Evolutionary conservation across 2,113 vertebrate species (phyloP), one percentile per base, ranked within the genome.

Genomic region (Xiphorhynchus elegans): DNA sequence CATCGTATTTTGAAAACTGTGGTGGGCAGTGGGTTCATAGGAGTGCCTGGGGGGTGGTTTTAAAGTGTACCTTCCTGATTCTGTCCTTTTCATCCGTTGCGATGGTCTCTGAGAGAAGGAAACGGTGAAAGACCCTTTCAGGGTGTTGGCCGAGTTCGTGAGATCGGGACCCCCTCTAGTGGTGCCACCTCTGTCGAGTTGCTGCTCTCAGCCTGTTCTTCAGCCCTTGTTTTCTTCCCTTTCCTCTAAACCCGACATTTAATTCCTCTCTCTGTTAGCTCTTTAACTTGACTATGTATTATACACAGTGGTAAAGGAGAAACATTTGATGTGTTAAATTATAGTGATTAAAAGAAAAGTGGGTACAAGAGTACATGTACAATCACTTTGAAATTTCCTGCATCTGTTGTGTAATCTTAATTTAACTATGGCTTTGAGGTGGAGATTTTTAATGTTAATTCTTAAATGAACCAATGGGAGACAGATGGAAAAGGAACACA

Each of bases 141-240:
- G 66, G 7, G 4, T 50, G 24, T 33, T 21, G 63, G 26, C 16
- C 16, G 2, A 18, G 56, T 84, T 39, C 31, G 56, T 89, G 92
- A 46, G 68, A 24, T 68, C 13, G 47, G 88, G 40, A 2, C 93
- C 28, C 96, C 96, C 93, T 95, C 96, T 97, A 90, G 96, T 46
- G 96, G 95, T 72, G 73, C 31, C 64, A 40, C 8, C 29, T n/a
- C 58, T 58, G 35, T 42, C 49, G 1, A n/a, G 10, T 3, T 31
- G 6, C 37, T 68, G 16, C 19, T 49, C 15, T 46, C 18, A 7
- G 52, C 13, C 18, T 10, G 9, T 2, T 13, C 29, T 44, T 84
- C 31, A 25, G 4, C 14, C 24, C 6, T 26, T 26, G 8, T 2
- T 2, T 18, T n/a, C 5, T 1, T 3, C 8, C 24, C 3, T 47